Base-by-base conservation (phyloP, 1,140 invertebrate species). In the Zophobas morio region DNA sequence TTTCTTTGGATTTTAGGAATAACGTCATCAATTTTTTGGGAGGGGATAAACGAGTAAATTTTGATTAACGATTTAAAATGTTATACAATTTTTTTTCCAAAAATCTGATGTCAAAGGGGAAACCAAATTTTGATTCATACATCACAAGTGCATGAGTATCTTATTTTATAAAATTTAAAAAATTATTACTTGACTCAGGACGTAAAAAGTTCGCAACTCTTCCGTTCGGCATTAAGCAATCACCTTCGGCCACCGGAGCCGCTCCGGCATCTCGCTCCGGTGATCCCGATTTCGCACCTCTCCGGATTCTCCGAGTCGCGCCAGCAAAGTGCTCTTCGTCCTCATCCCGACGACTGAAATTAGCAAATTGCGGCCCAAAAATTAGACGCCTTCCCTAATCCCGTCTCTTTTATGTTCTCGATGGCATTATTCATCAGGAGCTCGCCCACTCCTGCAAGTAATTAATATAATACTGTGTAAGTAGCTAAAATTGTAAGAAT, bases 401-500 rank as follows among this genome's bases (percentile, higher is more conserved):
- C 60, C 6, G 60, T 66, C 60, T 66, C 60, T 66, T 66, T 66
- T 66, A 66, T 66, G 60, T 66, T 66, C 37, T 66, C 39, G 60
- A 73, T 72, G 70, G 70, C 70, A 72, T 73, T 73, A 73, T 73
- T 73, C 71, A 73, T 73, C 56, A 73, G 70, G 39, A 72, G 70
- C 63, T 77, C 73, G 74, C 53, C 51, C 70, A 54, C 79, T 51
- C 71, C 54, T 72, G 56, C 36, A 78, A 56, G 46, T 78, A 81
- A 81, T 81, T 81, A 81, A 80, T 75, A 75, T 78, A 76, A 78
- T 81, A 63, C 60, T 74, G 46, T 70, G 75, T 78, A 76, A 78
- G 74, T 78, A 74, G 75, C 75, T 72, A 66, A 76, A 82, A 82
- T 77, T 82, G 80, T 82, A 83, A 82, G 81, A 83, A 83, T 82